A percentile compares a stretch with the other conserved stretches of the same genome.
phyloP scores from a whole-genome alignment of 2,888 invertebrate species.

The Parochlus steinenii region DNA sequence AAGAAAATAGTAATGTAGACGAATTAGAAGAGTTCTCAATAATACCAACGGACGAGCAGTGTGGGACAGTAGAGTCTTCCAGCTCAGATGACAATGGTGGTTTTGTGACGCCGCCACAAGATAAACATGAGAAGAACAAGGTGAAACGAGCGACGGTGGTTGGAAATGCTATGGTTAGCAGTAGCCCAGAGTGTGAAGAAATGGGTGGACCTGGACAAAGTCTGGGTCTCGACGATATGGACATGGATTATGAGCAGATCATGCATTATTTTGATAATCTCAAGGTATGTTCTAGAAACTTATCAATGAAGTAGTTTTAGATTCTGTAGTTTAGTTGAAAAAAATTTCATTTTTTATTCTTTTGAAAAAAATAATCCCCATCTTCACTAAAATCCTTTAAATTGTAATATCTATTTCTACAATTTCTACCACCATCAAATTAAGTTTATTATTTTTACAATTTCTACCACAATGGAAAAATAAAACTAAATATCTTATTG shows the following conservation, averaged over 20 bases:
- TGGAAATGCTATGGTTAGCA: conserved; percentile 76
- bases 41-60: no score
- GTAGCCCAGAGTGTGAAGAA: conserved; percentile 27
- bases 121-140: conserved; percentile 24
- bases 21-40: background rate
- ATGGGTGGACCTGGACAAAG: conserved; percentile 38
- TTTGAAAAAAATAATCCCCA: conserved; percentile 7
- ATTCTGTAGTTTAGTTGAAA: background rate
- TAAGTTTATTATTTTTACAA: no score
- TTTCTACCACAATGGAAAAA: no score
- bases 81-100: conserved; percentile 20
- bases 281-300: conserved; percentile 47
- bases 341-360: conserved; percentile 5
- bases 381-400: background rate
- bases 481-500: no score
- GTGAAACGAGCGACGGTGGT: conserved; percentile 73
- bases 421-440: no score
- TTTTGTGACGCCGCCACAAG: conserved; percentile 19
- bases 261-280: conserved; percentile 97
- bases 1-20: conserved; percentile 7
- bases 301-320: no score
- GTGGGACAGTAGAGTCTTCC: conserved; percentile 13
- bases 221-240: conserved; percentile 64
- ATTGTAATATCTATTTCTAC: no score
- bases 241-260: conserved; percentile 95